Evolutionary conservation across 2,797 vertebrate genomes (phyloP).

Genomic region (Avahi laniger): DNA sequence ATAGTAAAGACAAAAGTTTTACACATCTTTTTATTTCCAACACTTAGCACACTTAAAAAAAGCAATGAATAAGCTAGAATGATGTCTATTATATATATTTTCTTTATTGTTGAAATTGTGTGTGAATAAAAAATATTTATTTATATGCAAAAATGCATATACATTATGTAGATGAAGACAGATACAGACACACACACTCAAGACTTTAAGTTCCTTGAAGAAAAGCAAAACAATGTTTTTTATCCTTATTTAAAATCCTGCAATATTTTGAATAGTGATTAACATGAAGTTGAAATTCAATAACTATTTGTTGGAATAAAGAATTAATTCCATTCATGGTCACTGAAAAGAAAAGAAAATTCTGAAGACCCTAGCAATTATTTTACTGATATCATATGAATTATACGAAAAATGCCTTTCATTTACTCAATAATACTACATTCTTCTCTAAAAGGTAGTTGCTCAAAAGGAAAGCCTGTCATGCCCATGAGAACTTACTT

Average conservation of each 20-base stretch:
- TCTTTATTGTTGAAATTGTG: neutral
- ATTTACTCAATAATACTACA: neutral
- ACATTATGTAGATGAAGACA: neutral
- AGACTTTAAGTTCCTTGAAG: neutral
- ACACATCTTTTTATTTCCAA: neutral
- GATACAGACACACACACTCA: neutral
- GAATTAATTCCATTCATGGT: neutral
- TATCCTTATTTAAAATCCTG: neutral
- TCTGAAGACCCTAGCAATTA: neutral
- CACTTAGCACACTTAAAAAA: neutral
- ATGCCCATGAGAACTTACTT: neutral
- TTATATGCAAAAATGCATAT: neutral
- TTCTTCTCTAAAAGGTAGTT: neutral
- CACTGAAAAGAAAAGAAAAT: conserved; percentile 5
- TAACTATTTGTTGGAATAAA: neutral
- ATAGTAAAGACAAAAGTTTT: neutral
- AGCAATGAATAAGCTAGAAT: neutral
- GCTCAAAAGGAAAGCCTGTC: neutral
- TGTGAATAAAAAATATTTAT: neutral
- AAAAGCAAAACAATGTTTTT: neutral
- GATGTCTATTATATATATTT: neutral
- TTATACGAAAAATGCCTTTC: neutral
- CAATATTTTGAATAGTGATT: neutral
- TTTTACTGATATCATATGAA: neutral
- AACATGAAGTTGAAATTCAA: neutral